phyloP scores from a whole-genome alignment of 2,888 invertebrate species.

The Lasius fuliginosus region DNA sequence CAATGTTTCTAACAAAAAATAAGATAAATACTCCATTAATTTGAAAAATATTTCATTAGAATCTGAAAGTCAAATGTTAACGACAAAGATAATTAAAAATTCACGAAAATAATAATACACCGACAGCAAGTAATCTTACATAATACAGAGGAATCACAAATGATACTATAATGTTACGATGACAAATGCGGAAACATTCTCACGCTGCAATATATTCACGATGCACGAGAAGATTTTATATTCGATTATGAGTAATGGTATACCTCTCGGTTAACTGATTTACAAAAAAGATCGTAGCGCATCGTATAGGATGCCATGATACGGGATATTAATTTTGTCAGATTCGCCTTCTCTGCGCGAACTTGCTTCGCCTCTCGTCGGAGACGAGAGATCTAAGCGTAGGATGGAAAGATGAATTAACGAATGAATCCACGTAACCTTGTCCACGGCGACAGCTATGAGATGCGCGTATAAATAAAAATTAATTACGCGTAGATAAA shows the following conservation, averaged over 20 bases:
- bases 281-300: neutral
- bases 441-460: slow-evolving; percentile 34
- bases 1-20: neutral
- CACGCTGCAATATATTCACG: neutral
- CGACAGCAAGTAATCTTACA: neutral
- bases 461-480: slow-evolving; percentile 38
- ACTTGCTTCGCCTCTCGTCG: neutral
- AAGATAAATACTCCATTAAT: neutral
- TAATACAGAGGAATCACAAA: slow-evolving; percentile 8
- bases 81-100: neutral
- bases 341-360: slow-evolving; percentile 14
- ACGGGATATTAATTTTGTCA: slow-evolving; percentile 43
- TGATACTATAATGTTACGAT: neutral
- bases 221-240: slow-evolving; percentile 19
- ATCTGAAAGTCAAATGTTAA: slow-evolving; percentile 3
- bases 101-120: neutral
- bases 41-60: neutral
- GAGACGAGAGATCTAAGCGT: neutral
- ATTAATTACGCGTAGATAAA: slow-evolving; percentile 38
- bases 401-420: slow-evolving; percentile 36
- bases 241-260: neutral
- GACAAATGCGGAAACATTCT: slow-evolving; percentile 13
- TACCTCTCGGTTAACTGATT: slow-evolving; percentile 19
- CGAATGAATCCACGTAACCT: slow-evolving; percentile 29
- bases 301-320: slow-evolving; percentile 4